Base-by-base conservation (phyloP, 1,140 invertebrate genomes). In the Formica selysi region DNA sequence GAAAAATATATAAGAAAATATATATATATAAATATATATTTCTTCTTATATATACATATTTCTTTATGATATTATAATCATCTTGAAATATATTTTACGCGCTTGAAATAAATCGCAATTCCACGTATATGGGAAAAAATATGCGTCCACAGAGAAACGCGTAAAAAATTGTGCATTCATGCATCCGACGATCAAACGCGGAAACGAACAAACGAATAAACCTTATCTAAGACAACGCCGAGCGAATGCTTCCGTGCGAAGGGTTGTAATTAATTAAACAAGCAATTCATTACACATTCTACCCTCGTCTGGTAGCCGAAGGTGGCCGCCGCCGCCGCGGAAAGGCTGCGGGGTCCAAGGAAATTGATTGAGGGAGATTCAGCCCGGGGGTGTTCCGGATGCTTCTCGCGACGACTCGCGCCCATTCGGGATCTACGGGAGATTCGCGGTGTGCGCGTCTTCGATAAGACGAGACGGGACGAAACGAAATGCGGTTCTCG, bases 181-280 rank as follows among this genome's bases (percentile, higher is more conserved):
- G 54, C 85, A 51, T 83, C 36, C 59, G 41, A 61, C 41, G 41
- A 61, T 54, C 54, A 68, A 74, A 57, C 54, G 61, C 29, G 68
- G 48, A 67, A 74, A 73, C 26, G 54, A 74, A 83, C 54, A 54
- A 61, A 83, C 54, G 54, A 61, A 74, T 74, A 54, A 73, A 74
- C 41, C 68, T 83, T 83, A 83, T 73, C 68, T 83, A 61, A 83
- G 79, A 73, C 54, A 73, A 83, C 57, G 36, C 26, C 38, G 73
- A 29, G 38, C 38, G 73, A 59, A 68, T 38, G 81, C 61, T 79
- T 76, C 67, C 85, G 16, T 13, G 48, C 48, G 89, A 91, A 93
- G 92, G 92, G 93, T 93, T 90, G 94, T 95, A 95, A 95, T 95
- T 95, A 95, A 95, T 95, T 95, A 95, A 95, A 95, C 94, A 95